Base-by-base conservation (phyloP, 1,140 invertebrate genomes). In the Phenacoccus solenopsis region DNA sequence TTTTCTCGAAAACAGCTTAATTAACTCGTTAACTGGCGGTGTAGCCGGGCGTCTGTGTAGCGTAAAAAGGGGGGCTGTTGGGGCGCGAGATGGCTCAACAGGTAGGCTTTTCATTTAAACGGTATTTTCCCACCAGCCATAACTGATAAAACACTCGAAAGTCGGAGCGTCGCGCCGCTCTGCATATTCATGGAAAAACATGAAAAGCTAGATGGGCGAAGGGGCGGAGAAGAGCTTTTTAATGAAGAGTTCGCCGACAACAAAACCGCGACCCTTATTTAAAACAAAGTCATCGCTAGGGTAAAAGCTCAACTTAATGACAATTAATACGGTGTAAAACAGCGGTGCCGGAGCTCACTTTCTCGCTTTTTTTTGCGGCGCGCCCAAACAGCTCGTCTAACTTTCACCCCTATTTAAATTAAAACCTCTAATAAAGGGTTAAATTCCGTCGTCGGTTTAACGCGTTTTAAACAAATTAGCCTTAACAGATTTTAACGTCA, bases 231-330 rank as follows among this genome's bases (percentile, higher is more conserved):
- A n/a, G n/a, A 32, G 30, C 30, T 32, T 49, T 49, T 49, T 49
- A 9, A 49, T 49, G 38, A n/a, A 49, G 16, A 49, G 38, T n/a
- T 10, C 38, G 38, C 5, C 30, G 13, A 32, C 30, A 32, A 32
- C 30, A 32, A 32, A 32, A 32, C 30, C 30, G 13, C 30, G 5
- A 32, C 30, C 30, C 20, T n/a, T 49, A 49, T 49, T 49, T 49
- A 49, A 49, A 49, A 49, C 38, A 49, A 49, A 49, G 38, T 49
- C 38, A 32, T 49, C 38, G 38, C n/a, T n/a, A 49, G 38, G 38
- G 38, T 49, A 49, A 49, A 49, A 49, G 38, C 38, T 49, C 38
- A n/a, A 49, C 38, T 49, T 49, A n/a, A 49, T 49, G 38, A 49
- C 38, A 49, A 49, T 49, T 49, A 49, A 49, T n/a, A 49, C 5